Evolutionary conservation across 2,797 vertebrate genomes (phyloP), one percentile per base, ranked within the genome.

Genomic region (Schizopygopsis malacanthus): DNA sequence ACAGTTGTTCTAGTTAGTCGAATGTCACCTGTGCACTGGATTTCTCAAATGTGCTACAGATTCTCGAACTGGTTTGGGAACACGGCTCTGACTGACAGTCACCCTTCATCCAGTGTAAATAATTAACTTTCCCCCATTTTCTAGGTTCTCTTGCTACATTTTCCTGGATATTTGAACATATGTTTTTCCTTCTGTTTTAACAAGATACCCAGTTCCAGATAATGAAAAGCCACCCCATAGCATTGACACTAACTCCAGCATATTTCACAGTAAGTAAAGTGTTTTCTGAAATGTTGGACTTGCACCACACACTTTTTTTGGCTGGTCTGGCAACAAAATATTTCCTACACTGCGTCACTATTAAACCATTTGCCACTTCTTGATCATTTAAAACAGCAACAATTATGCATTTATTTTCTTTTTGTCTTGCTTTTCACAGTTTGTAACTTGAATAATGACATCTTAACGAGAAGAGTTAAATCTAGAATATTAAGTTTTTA

Each of bases 31-130:
- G 67, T 72, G 69, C 39, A 59, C 37, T 18, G 37, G 37, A 33
- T 63, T 39, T 83, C 54, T 47, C 71, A 73, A 83, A 75, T 22
- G 25, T 63, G 81, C 41, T 56, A 83, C 56, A 75, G 56, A 37
- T 65, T 65, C 25, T 73, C 20, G 0, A 75, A 83, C 10, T 65
- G 20, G 28, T 22, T 43, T 50, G 56, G 25, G 41, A 67, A 43
- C 78, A 47, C 0, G 22, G 39, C 12, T 61, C 56, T 41, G n/a
- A 47, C 69, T 73, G 81, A 54, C 82, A 67, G 33, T 4, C 72
- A 37, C 59, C 4, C 77, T 77, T 25, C 59, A 39, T 65, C 54
- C 72, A 22, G 61, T 5, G 7, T 50, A 83, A 39, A 83, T 39
- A 65, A 83, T 52, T 43, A 83, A 52, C 72, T 52, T 76, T 50